Evolutionary conservation across 1,140 invertebrate genomes (phyloP).

Genomic region (Venustaconcha ellipsiformis): DNA sequence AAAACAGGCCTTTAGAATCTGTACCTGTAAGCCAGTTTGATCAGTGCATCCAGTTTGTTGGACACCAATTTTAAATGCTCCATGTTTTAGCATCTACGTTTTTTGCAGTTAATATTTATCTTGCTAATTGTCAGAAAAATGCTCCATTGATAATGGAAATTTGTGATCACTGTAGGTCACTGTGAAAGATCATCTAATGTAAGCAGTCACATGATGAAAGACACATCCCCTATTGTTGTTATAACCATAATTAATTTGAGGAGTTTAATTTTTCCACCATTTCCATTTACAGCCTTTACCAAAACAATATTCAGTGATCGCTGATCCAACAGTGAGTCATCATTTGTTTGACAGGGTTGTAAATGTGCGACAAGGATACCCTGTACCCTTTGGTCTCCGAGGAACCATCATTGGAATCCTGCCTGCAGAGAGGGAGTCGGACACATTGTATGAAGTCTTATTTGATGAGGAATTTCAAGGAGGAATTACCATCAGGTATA

Average conservation of each 20-base stretch:
- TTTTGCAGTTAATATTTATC: too few species aligned
- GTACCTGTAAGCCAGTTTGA: too few species aligned
- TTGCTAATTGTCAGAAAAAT: too few species aligned
- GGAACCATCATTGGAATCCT: conserved; percentile 83
- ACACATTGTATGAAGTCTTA: conserved; percentile 79
- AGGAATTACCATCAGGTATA: conserved; percentile 71
- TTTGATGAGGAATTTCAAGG: conserved; percentile 83
- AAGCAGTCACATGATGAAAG: too few species aligned
- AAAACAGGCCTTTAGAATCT: too few species aligned
- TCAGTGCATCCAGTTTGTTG: too few species aligned
- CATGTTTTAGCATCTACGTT: too few species aligned
- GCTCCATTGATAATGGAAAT: too few species aligned
- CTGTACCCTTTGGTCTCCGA: conserved; percentile 83
- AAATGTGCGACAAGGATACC: conserved; percentile 78
- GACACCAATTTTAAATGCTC: too few species aligned
- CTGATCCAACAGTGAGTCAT: conserved; percentile 78
- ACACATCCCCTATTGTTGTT: too few species aligned
- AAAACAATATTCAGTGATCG: conserved; percentile 63
- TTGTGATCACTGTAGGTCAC: not conserved
- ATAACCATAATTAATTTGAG: too few species aligned
- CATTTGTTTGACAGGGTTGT: conserved; percentile 87
- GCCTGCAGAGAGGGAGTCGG: conserved; percentile 67
- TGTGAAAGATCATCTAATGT: not conserved
- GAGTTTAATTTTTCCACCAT: too few species aligned
- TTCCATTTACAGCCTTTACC: conserved; percentile 54